Base-by-base conservation (phyloP, 1,140 invertebrate species). In the Saccostrea glomerata region DNA sequence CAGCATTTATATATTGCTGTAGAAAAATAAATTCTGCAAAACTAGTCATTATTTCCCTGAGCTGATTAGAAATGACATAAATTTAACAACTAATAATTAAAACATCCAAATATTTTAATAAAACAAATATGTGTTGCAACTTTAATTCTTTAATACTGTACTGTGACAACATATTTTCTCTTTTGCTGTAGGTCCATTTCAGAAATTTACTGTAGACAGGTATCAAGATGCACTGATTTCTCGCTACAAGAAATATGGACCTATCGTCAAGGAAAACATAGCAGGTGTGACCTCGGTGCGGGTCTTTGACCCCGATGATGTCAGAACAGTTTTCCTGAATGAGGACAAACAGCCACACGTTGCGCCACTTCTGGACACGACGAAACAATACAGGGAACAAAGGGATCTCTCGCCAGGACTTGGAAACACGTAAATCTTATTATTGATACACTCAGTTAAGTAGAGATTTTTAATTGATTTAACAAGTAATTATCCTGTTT, bases 291-390 rank as follows among this genome's bases (percentile, higher is more conserved):
- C 92, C 12, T 91, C 92, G 17, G 94, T 96, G 0, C 95, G 96
- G 87, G 84, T 96, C 5, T 96, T 95, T 93, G 92, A 96, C 88
- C 95, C 95, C 1, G 94, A 94, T 58, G 95, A 95, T 86, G 94
- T 96, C 86, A 90, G 93, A 84, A 91, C 87, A 12, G 92, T 96
- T 15, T 95, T 95, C 87, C 91, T 92, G 15, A 87, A 92, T 87
- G 96, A 96, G 89, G 96, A 95, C 15, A 95, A 95, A 90, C 94
- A 88, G 36, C 96, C 96, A 4, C 88, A 94, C 89, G 94, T 96
- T 40, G 93, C 94, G 54, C 96, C 96, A 12, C 92, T 96, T 6
- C 94, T 96, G 87, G 95, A 96, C 90, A 95, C 96, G 1, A 94
- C 94, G 15, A 93, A 96, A 90, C 86, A 94, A n/a, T 96, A 96